Percentiles rank a stretch among this genome's conserved stretches.
Evolutionary conservation across 1,140 invertebrate genomes (phyloP).

Genomic region (Nasonia giraulti): DNA sequence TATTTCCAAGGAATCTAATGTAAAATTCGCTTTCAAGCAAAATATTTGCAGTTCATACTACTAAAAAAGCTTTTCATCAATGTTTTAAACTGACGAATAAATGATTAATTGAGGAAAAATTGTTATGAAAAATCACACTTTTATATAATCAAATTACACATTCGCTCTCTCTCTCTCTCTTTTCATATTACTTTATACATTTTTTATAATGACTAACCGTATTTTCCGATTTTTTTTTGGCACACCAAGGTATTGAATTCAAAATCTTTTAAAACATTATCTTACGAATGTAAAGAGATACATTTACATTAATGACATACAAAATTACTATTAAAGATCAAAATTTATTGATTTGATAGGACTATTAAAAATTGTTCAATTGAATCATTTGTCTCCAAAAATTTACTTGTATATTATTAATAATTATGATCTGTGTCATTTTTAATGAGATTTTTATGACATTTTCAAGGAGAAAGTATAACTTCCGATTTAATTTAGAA

Average conservation of each 20-base stretch:
- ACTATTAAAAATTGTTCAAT: not conserved
- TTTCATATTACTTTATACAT: not conserved
- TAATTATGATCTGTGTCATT: not conserved
- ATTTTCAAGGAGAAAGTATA: not conserved
- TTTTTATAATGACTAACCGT: not conserved
- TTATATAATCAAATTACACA: constrained; percentile 13
- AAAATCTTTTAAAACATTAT: not conserved
- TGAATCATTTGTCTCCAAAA: not conserved
- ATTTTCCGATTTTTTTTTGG: constrained; percentile 5
- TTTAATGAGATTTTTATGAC: not conserved
- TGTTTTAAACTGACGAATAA: not conserved
- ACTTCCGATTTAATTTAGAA: not conserved
- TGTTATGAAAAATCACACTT: constrained; percentile 1
- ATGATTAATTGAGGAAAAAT: not conserved
- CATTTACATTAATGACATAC: not conserved
- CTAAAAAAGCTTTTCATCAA: constrained; percentile 11
- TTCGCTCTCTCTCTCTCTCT: not conserved
- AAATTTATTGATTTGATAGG: not conserved
- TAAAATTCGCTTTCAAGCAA: not conserved
- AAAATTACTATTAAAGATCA: not conserved
- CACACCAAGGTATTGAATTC: not conserved
- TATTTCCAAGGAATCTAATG: not conserved
- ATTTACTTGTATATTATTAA: not conserved
- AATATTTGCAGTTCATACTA: not conserved
- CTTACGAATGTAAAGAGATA: not conserved